These are phyloP conservation scores for Leuciscus waleckii DNA, from an alignment of 2,797 vertebrate species.

Conservation along the genomic window DNA sequence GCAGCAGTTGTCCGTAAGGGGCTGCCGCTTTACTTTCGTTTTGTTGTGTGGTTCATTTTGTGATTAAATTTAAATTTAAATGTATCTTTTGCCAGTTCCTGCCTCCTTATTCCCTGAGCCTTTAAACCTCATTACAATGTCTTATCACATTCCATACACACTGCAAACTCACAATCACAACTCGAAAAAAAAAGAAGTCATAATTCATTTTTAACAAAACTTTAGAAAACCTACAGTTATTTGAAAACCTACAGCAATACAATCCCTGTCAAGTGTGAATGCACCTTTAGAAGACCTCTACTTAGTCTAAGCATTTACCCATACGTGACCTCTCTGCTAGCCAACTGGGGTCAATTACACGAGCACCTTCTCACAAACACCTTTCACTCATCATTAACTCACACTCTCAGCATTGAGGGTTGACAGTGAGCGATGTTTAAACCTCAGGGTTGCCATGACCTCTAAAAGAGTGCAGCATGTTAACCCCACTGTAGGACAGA, in stretches of 20 bases:
- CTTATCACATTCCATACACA: not conserved
- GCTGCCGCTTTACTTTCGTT: too few species aligned
- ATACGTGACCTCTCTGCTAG: constrained; percentile 45
- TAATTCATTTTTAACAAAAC: not conserved
- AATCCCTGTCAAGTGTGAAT: not conserved
- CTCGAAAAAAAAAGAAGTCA: not conserved
- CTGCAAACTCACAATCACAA: not conserved
- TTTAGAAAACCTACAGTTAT: not conserved
- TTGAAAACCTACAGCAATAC: constrained; percentile 1
- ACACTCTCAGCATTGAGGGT: constrained; percentile 28
- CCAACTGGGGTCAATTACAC: constrained; percentile 46
- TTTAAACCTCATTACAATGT: too few species aligned
- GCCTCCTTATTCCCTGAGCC: too few species aligned
- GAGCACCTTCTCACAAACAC: constrained; percentile 43
- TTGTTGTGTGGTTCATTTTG: too few species aligned
- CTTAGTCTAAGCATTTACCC: constrained; percentile 55
- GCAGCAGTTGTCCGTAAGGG: too few species aligned
- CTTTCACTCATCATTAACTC: constrained; percentile 48
- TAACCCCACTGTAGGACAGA: constrained; percentile 22
- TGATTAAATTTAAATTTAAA: too few species aligned
- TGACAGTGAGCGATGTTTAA: constrained; percentile 52
- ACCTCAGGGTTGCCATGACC: constrained; percentile 43
- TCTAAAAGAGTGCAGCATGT: constrained; percentile 41
- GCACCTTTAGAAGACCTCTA: constrained; percentile 24
- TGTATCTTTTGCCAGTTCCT: too few species aligned